phyloP scores from a whole-genome alignment of 1,140 invertebrate species.

The Trachymyrmex septentrionalis region DNA sequence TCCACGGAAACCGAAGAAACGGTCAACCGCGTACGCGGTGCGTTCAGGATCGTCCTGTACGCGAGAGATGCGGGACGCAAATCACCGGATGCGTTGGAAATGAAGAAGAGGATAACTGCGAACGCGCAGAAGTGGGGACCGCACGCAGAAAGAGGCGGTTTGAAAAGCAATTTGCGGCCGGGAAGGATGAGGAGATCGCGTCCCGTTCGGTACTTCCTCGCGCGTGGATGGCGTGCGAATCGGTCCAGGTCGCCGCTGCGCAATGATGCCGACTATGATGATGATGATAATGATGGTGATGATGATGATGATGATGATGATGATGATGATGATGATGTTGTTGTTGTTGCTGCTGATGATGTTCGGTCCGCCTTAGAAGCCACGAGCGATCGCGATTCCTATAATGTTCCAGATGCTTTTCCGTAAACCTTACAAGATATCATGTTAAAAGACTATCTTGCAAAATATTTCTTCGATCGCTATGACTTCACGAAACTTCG shows the following conservation, averaged over 20 bases:
- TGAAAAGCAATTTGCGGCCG: conserved; percentile 71
- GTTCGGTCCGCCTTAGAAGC: background rate
- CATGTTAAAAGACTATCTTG: background rate
- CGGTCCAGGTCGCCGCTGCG: conserved; percentile 56
- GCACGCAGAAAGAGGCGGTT: conserved; percentile 65
- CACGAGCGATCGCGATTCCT: background rate
- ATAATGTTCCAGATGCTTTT: conserved; percentile 14
- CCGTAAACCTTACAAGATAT: conserved; percentile 12
- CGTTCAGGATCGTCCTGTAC: conserved; percentile 70
- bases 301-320: conserved; percentile 23
- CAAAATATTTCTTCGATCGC: background rate
- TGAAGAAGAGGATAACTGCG: conserved; percentile 57
- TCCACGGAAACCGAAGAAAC: background rate
- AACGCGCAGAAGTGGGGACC: conserved; percentile 33
- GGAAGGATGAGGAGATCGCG: conserved; percentile 38
- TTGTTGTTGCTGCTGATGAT: conserved; percentile 16
- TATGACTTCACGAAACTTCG: background rate
- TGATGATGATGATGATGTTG: background rate
- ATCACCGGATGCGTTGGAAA: conserved; percentile 74
- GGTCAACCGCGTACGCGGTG: conserved; percentile 43
- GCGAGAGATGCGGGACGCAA: conserved; percentile 65
- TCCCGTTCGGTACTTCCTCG: conserved; percentile 53
- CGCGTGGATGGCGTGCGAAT: conserved; percentile 71
- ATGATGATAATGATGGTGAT: conserved; percentile 22
- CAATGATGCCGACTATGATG: conserved; percentile 28